These are phyloP conservation scores for Erethizon dorsatum DNA, from an alignment of 2,797 vertebrate species.

Conservation along the genomic window DNA sequence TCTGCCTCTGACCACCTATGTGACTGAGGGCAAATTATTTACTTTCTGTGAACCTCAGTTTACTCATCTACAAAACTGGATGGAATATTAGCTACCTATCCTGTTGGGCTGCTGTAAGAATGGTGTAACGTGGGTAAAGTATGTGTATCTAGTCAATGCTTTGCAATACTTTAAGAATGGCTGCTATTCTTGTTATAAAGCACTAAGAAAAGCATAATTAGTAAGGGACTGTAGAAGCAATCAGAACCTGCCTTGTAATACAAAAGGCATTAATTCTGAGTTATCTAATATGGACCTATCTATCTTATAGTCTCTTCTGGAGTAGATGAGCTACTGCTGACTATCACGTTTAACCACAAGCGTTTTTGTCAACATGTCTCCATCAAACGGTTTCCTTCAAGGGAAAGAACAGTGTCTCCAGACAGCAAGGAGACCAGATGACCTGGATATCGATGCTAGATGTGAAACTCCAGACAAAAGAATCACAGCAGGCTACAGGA, in stretches of 20 bases:
- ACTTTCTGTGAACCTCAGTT: neutral
- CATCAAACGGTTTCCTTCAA: neutral
- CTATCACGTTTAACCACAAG: neutral
- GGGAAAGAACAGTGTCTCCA: neutral
- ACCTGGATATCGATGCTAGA: neutral
- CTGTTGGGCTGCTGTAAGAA: neutral
- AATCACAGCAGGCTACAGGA: slow-evolving; percentile 5
- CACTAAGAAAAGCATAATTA: neutral
- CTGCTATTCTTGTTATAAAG: neutral
- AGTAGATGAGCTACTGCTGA: neutral
- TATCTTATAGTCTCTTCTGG: neutral
- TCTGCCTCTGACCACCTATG: neutral
- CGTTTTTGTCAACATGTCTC: neutral
- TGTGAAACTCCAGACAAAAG: neutral
- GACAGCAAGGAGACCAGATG: neutral
- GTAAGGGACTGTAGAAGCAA: neutral
- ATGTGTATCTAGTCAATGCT: neutral
- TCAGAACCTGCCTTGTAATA: neutral
- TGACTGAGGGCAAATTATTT: neutral
- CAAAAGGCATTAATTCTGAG: neutral
- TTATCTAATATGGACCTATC: neutral
- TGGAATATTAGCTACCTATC: neutral
- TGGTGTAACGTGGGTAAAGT: neutral
- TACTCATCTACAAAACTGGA: slow-evolving; percentile 19
- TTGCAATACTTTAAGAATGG: neutral